These are phyloP conservation scores for Spilogale gracilis DNA, from an alignment of 2,113 vertebrate genomes.

Conservation along the genomic window DNA sequence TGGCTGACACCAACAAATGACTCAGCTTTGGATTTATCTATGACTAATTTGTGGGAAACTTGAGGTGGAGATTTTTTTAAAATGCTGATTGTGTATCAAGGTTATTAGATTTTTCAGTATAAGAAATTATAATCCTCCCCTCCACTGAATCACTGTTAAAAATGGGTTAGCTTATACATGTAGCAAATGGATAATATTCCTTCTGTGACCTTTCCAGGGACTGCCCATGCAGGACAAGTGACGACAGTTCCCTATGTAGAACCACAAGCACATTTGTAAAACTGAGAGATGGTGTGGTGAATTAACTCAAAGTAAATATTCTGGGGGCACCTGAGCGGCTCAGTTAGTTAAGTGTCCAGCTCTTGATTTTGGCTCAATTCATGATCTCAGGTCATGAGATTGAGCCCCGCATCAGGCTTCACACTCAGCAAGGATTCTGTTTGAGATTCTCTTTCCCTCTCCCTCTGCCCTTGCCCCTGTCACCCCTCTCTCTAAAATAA, in stretches of 20 bases:
- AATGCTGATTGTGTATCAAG: slow-evolving; percentile 34
- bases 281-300: background rate
- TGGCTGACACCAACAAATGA: slow-evolving; percentile 31
- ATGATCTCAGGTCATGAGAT: background rate
- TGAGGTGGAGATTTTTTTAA: background rate
- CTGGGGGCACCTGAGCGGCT: background rate
- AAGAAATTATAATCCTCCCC: background rate
- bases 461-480: background rate
- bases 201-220: background rate
- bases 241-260: background rate
- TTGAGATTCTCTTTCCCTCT: background rate
- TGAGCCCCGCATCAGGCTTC: background rate
- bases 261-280: background rate
- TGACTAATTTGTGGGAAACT: slow-evolving; percentile 69
- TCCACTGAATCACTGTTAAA: slow-evolving; percentile 36
- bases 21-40: background rate
- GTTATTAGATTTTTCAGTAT: background rate
- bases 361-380: background rate
- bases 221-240: background rate
- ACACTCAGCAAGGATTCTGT: background rate
- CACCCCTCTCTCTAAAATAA: background rate
- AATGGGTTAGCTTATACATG: background rate
- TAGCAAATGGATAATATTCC: background rate
- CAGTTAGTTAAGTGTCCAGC: background rate
- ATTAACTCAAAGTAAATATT: slow-evolving; percentile 7